A percentile compares a stretch with the other conserved stretches of the same genome.
Evolutionary conservation across 2,113 vertebrate genomes (phyloP).

Genomic region (Ceyx cyanopectus): DNA sequence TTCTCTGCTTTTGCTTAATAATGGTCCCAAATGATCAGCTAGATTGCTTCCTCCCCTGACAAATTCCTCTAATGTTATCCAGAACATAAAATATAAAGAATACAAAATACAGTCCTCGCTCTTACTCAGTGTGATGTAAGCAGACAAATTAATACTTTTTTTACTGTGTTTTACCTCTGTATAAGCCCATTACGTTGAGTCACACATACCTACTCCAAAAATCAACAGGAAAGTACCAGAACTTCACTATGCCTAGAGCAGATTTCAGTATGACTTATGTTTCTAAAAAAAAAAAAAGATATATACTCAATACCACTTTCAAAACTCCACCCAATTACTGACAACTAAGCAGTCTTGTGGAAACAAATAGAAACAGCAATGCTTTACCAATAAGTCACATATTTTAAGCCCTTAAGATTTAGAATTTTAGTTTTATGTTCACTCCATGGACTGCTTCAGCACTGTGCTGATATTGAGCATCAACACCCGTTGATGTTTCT

Average conservation of each 20-base stretch:
- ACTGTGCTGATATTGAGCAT: neutral
- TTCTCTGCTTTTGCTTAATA: neutral
- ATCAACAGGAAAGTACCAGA: neutral
- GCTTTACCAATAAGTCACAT: neutral
- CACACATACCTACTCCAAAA: neutral
- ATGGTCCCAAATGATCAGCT: neutral
- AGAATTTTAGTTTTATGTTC: neutral
- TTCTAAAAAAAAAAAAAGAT: neutral
- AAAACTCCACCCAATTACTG: neutral
- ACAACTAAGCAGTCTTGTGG: neutral
- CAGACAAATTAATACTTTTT: neutral
- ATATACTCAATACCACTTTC: neutral
- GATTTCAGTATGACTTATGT: neutral
- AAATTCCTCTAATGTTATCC: neutral
- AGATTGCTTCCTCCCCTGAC: neutral
- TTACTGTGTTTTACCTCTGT: neutral
- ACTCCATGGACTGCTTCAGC: neutral
- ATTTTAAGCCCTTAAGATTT: neutral
- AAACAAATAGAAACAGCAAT: neutral
- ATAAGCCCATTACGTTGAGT: neutral
- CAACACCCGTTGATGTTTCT: accelerated
- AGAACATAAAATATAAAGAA: neutral
- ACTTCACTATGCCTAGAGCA: neutral
- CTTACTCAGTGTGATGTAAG: neutral
- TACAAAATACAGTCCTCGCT: neutral